Percentiles rank a stretch among this genome's conserved stretches.
phyloP scores from a whole-genome alignment of 1,140 invertebrate genomes.

The Aphelinus certus region DNA sequence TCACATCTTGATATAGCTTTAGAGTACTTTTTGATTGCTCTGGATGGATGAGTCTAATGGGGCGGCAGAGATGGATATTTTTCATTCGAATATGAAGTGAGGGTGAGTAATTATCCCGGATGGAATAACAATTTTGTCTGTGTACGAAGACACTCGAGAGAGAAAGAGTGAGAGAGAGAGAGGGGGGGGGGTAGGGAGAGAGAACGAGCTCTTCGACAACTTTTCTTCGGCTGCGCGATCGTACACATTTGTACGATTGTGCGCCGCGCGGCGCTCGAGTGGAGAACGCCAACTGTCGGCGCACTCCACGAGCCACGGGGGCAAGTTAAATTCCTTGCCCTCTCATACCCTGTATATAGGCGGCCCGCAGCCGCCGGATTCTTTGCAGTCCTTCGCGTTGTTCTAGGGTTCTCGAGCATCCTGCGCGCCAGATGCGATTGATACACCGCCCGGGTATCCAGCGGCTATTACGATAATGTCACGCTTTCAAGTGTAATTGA shows the following conservation, averaged over 20 bases:
- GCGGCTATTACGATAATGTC: constrained; percentile 21
- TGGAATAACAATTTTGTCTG: constrained; percentile 35
- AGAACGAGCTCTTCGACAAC: no score
- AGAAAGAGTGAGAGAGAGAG: not conserved
- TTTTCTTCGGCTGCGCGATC: not conserved
- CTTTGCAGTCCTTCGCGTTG: constrained; percentile 47
- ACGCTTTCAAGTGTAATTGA: constrained; percentile 31
- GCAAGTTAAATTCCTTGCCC: constrained; percentile 40
- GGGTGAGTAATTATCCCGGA: constrained; percentile 12
- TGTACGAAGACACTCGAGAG: constrained; percentile 31
- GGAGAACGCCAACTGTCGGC: constrained; percentile 64
- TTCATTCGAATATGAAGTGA: not conserved
- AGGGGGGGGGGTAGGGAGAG: no score
- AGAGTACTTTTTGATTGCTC: not conserved
- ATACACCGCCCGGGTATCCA: constrained; percentile 5
- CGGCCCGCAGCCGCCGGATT: constrained; percentile 33
- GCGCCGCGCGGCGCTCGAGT: constrained; percentile 51
- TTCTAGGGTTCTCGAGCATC: constrained; percentile 38
- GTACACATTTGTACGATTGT: constrained; percentile 44
- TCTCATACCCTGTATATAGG: constrained; percentile 1
- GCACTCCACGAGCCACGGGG: constrained; percentile 58
- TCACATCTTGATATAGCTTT: not conserved
- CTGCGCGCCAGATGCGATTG: constrained; percentile 46
- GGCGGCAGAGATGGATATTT: not conserved
- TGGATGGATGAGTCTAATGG: not conserved